Base-by-base conservation (phyloP, 2,113 vertebrate genomes). In the Oryzias woworae region DNA sequence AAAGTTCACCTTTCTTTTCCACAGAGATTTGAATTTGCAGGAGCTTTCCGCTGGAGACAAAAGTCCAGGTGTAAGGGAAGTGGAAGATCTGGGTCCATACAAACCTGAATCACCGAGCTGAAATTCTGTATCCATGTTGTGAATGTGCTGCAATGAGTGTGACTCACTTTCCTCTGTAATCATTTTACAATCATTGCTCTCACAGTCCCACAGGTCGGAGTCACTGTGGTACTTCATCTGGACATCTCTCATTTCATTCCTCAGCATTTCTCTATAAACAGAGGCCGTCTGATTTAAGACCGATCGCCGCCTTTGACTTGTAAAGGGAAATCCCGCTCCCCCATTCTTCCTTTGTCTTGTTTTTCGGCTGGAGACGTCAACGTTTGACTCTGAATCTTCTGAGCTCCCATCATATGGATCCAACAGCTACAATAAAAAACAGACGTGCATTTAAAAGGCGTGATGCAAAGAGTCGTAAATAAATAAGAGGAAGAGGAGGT, bases 391-490 rank as follows among this genome's bases (percentile, higher is more conserved):
- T 0, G 89, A 67, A 13, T 94, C 94, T 80, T 98, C 96, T 3
- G 90, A 93, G 61, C 95, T 92, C 0, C 91, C 93, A 4, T 95
- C 94, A 0, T 93, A 93, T 0, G 94, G 94, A 82, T 95, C 96
- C 91, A 89, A 67, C 77, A 90, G 85, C 96, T 96, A 41, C 7
- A 45, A 45, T 16, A 45, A 45, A 2, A 17, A 45, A 16, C 14
- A 45, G 5, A 61, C 6, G 77, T 73, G 65, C 12, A 80, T 1
- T 48, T 51, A n/a, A 1, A 55, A 7, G 66, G 36, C 36, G 2
- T 36, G 1, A 23, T 12, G 24, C n/a, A 36, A n/a, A 36, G 7
- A 65, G 20, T 76, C 7, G 53, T 43, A 5, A 57, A 69, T 23
- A 58, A 52, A n/a, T 12, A 56, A 22, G 22, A 41, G 2, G 43